phyloP scores from a whole-genome alignment of 2,888 invertebrate genomes.

The Maniola hyperantus region DNA sequence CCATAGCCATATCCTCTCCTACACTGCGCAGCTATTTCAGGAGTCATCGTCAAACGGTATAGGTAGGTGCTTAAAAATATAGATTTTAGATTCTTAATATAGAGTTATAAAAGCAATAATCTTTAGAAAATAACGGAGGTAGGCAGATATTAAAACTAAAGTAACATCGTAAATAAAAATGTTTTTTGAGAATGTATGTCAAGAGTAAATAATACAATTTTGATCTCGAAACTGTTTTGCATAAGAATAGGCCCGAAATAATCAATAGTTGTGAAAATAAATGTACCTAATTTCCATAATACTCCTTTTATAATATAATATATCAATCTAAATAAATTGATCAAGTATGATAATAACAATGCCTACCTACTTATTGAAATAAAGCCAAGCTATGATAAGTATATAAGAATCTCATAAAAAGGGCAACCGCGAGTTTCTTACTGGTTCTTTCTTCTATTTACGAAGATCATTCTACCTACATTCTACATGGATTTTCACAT shows the following conservation, averaged over 20 bases:
- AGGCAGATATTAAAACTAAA: not conserved
- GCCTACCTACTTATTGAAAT: too few relatives aligned
- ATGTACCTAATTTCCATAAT: slow-evolving; percentile 21
- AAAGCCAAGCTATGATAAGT: too few relatives aligned
- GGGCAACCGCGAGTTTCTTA: too few relatives aligned
- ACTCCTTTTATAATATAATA: slow-evolving; percentile 18
- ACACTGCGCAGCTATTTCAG: too few relatives aligned
- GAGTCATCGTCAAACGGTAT: too few relatives aligned
- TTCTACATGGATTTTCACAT: not conserved
- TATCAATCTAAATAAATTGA: slow-evolving; percentile 3
- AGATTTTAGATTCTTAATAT: too few relatives aligned
- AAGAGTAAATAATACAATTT: slow-evolving; percentile 25
- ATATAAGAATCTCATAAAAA: too few relatives aligned
- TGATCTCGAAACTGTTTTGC: slow-evolving; percentile 25
- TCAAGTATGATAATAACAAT: not conserved
- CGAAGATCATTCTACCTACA: too few relatives aligned
- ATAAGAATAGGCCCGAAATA: slow-evolving; percentile 28
- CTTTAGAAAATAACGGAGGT: not conserved
- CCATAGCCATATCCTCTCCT: too few relatives aligned
- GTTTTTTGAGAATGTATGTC: slow-evolving; percentile 19
- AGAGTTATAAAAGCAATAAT: too few relatives aligned
- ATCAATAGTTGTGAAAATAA: slow-evolving; percentile 22
- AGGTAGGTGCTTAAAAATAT: too few relatives aligned
- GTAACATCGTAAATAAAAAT: slow-evolving; percentile 14
- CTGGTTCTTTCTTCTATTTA: too few relatives aligned